Conservation (phyloP, 2,888 invertebrate species). For the Drosophila quinaria region DNA sequence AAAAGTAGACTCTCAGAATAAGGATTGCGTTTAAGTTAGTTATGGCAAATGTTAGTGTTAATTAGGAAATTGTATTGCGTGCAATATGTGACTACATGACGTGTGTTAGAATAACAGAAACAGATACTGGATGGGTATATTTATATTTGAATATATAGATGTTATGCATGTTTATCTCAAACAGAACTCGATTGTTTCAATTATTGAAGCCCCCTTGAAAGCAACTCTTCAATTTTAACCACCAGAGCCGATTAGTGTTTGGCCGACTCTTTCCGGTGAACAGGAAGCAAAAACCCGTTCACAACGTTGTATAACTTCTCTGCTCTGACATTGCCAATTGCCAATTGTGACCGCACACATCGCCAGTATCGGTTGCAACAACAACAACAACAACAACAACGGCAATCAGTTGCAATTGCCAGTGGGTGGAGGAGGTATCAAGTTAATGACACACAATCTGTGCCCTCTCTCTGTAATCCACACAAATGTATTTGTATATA, state of each 20-base stretch:
- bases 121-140: constrained; percentile 5
- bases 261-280: constrained; percentile 49
- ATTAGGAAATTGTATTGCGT: constrained; percentile 13
- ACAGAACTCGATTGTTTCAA: constrained; percentile 39
- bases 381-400: constrained; percentile 23
- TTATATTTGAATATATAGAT: constrained; percentile 19
- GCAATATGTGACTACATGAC: constrained; percentile 32
- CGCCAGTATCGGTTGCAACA: constrained; percentile 26
- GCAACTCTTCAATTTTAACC: constrained; percentile 48
- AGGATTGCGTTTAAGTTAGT: constrained; percentile 3
- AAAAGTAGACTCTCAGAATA: constrained; percentile 5
- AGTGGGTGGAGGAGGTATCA: constrained; percentile 55
- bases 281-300: constrained; percentile 24
- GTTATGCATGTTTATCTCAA: constrained; percentile 13
- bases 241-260: constrained; percentile 66
- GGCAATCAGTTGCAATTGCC: constrained; percentile 35
- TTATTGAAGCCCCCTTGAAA: constrained; percentile 69
- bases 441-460: constrained; percentile 77
- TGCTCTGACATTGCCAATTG: constrained; percentile 17
- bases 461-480: constrained; percentile 34
- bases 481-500: constrained; percentile 34
- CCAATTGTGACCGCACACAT: constrained; percentile 46
- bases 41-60: constrained; percentile 11
- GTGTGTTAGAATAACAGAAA: constrained; percentile 12
- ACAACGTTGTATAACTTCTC: constrained; percentile 57